phyloP scores from a whole-genome alignment of 1,140 invertebrate genomes.

The Caerostris extrusa region DNA sequence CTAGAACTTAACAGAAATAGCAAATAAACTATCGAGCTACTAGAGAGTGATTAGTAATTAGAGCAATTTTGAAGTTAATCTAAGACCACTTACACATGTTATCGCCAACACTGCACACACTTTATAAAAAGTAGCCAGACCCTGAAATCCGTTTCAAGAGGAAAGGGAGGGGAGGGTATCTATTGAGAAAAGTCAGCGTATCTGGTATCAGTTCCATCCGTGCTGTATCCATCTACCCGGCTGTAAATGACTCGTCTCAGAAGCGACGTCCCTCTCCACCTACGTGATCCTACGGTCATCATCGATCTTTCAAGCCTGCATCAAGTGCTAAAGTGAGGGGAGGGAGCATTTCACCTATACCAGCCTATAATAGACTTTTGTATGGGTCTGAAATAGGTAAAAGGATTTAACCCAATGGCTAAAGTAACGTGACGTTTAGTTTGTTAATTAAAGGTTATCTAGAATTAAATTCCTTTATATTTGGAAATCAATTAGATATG shows the following conservation, averaged over 20 bases:
- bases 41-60: neutral
- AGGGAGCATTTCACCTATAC: too few species aligned
- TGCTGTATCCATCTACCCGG: constrained; percentile 35
- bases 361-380: too few species aligned
- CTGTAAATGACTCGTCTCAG: constrained; percentile 44
- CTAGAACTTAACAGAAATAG: neutral
- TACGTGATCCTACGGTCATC: constrained; percentile 27
- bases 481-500: too few species aligned
- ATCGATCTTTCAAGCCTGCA: constrained; percentile 48
- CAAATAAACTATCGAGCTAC: neutral
- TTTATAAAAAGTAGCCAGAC: neutral
- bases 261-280: neutral
- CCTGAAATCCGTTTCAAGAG: neutral
- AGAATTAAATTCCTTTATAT: too few species aligned
- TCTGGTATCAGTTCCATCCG: constrained; percentile 32
- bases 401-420: too few species aligned
- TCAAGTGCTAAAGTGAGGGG: neutral
- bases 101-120: too few species aligned
- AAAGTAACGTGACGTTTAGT: too few species aligned
- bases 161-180: too few species aligned
- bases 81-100: too few species aligned
- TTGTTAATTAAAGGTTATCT: too few species aligned
- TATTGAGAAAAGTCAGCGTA: neutral
- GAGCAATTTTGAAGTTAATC: neutral
- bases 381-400: too few species aligned